Base-by-base conservation (phyloP, 2,888 invertebrate genomes). In the Lycaena phlaeas region DNA sequence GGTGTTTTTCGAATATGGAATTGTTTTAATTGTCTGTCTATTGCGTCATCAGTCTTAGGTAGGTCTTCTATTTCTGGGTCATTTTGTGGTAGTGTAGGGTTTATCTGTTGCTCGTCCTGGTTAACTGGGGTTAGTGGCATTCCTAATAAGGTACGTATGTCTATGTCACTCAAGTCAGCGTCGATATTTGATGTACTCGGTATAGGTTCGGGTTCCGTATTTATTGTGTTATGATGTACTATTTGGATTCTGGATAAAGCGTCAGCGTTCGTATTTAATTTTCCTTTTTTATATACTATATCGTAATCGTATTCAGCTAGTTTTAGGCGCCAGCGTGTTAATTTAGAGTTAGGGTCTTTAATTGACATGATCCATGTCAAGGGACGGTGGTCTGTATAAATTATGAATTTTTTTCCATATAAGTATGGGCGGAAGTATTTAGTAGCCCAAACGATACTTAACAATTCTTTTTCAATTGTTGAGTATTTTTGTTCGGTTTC, bases 231-330 rank as follows among this genome's bases (percentile, higher is more conserved):
- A n/a, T 34, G 4, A 22, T 2, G 7, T 18, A 6, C 1, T 22
- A 12, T 2, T 18, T 2, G 3, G 14, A 18, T 34, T 18, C 10
- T 3, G 22, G 5, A 47, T 31, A 17, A 48, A 5, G 2, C 54
- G 17, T 58, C 54, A 10, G 56, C 55, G n/a, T 60, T 57, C 1
- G 53, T 54, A 7, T 57, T 56, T 7, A 38, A 7, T 44, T 46
- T 49, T 0, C 54, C 55, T 31, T 56, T 58, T 47, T 57, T 57
- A 34, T 58, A 50, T 9, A 44, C 15, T n/a, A 59, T 51, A 0
- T 51, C 40, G 26, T 42, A 58, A 10, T 59, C 49, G 22, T 56
- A 60, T 40, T 60, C 54, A 26, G 48, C 50, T 43, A 59, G 40
- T 42, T 53, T 59, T 7, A 27, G 9, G 9, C 42, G 6, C 44